Evolutionary conservation across 2,113 vertebrate genomes (phyloP), one percentile per base, ranked within the genome.

Genomic region (Vulpes vulpes): DNA sequence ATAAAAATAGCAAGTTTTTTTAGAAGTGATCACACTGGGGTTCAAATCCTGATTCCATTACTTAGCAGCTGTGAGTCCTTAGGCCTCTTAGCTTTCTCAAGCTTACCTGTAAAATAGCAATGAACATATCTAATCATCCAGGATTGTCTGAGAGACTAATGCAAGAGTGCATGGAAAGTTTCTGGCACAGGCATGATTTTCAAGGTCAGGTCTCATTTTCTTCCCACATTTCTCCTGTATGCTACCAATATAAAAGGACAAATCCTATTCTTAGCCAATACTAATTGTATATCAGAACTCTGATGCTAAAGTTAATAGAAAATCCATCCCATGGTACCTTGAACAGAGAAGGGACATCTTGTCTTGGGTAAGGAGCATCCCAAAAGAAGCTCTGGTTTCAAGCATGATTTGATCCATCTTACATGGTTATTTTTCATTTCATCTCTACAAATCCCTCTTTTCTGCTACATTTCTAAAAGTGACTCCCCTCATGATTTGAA

Each of bases 231-330:
- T 32, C 69, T 57, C 53, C 38, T 69, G 5, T 0, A 12, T 15
- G 23, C 73, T 51, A n/a, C 49, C 16, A 35, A 14, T 35, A 25
- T 7, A 3, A 57, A 43, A n/a, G 25, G 17, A 95, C 57, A 97
- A 55, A 65, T 20, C 51, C 65, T 87, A 8, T 53, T 95, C 55
- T 51, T 43, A 71, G 53, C 20, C 74, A 60, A 83, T 49, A 55
- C 22, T 49, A 35, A 59, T 74, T 43, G 35, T 80, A 25, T 64
- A 38, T 11, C n/a, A 57, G 22, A 87, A 62, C 55, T 35, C 49
- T 17, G 23, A 71, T 38, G 27, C 43, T 83, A 32, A 87, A 83
- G 51, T 95, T 85, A 81, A 73, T 64, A 73, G 87, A 89, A 96
- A 86, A 91, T 76, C 12, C n/a, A 93, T 64, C 17, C 80, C 32